Percentiles rank a stretch among this genome's conserved stretches.
These are phyloP conservation scores for Byasa hedistus DNA, from an alignment of 2,888 invertebrate species.

Conservation along the genomic window DNA sequence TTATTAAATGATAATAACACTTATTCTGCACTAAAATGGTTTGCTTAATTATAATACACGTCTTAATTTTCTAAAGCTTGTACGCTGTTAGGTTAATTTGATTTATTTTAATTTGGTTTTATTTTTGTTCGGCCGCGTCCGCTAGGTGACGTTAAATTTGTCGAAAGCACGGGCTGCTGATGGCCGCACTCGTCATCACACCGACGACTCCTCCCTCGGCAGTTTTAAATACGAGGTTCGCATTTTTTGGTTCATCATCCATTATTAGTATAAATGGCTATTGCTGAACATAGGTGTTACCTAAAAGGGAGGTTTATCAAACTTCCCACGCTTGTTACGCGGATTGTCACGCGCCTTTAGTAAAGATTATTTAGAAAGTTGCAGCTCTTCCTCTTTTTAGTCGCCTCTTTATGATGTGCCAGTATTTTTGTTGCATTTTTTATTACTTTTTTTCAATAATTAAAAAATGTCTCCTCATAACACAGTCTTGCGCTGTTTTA, in stretches of 20 bases:
- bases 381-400: too few relatives aligned
- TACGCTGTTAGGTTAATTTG: neutral
- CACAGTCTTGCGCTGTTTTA: too few relatives aligned
- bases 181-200: conserved; percentile 80
- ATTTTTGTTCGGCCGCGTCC: conserved; percentile 36
- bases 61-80: neutral
- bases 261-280: conserved; percentile 15
- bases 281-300: too few relatives aligned
- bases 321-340: too few relatives aligned
- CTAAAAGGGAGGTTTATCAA: neutral
- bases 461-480: too few relatives aligned
- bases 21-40: neutral
- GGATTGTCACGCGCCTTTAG: too few relatives aligned
- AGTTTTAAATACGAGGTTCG: conserved; percentile 84
- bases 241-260: conserved; percentile 37
- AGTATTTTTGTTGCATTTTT: too few relatives aligned
- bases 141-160: conserved; percentile 67
- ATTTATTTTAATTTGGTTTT: conserved; percentile 34
- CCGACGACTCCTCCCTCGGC: conserved; percentile 85
- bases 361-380: too few relatives aligned
- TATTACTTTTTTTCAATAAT: too few relatives aligned
- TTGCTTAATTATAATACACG: neutral
- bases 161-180: conserved; percentile 58
- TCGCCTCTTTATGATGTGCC: too few relatives aligned
- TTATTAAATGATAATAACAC: neutral